Conservation (phyloP, 1,140 invertebrate species). For the Papilio helenus region DNA sequence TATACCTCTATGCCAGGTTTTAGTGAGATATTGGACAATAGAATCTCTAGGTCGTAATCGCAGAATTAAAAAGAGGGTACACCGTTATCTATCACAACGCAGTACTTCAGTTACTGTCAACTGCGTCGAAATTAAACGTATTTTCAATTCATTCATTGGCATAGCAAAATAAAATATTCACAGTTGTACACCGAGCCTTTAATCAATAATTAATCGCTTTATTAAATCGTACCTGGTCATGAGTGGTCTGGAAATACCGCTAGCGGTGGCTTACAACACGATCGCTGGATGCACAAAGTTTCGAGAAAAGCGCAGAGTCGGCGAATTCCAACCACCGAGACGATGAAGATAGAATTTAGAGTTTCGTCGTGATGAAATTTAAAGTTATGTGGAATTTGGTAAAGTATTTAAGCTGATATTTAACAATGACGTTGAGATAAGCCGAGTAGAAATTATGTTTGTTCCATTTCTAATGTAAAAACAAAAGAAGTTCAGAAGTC, state of each 20-base stretch:
- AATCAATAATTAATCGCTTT: not conserved
- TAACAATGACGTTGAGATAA: not conserved
- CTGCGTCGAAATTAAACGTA: not conserved
- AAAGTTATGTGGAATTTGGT: conserved; percentile 15
- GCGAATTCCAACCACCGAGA: not conserved
- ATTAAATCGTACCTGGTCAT: not conserved
- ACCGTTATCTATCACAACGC: too few relatives aligned
- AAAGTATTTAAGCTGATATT: not conserved
- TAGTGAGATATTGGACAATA: too few relatives aligned
- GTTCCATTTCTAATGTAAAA: not conserved
- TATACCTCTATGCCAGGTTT: not conserved
- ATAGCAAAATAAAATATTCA: not conserved
- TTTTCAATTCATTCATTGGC: not conserved
- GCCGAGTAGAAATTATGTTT: not conserved
- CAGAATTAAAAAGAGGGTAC: too few relatives aligned
- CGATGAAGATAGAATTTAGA: conserved; percentile 6
- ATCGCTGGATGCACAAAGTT: conserved; percentile 3
- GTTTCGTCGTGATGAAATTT: not conserved
- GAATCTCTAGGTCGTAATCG: too few relatives aligned
- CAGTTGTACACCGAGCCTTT: not conserved
- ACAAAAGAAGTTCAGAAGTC: not conserved
- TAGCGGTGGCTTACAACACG: not conserved
- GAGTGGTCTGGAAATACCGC: not conserved
- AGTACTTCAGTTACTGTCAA: too few relatives aligned
- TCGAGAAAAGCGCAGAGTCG: conserved; percentile 18